These are phyloP conservation scores for Antheraea mylitta DNA, from an alignment of 1,140 invertebrate species.

Conservation along the genomic window DNA sequence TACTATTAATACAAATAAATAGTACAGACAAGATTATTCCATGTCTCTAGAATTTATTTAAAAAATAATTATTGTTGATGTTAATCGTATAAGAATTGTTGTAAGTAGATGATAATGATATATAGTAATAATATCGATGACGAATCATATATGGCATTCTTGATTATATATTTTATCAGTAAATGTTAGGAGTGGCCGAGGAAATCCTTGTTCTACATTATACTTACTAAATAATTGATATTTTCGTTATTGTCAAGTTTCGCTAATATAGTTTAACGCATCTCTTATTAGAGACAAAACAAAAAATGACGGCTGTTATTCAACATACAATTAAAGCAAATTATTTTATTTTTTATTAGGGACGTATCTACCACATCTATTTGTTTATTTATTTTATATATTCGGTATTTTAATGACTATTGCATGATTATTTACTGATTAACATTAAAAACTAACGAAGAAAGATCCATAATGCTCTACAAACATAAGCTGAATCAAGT, in stretches of 20 bases:
- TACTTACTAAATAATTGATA: background rate
- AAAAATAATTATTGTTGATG: too few species aligned
- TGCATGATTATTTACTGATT: background rate
- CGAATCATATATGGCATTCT: slow-evolving; percentile 31
- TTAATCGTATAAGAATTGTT: background rate
- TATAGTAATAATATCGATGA: slow-evolving; percentile 33
- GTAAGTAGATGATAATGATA: background rate
- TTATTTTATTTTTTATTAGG: too few species aligned
- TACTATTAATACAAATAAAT: too few species aligned
- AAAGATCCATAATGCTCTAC: background rate
- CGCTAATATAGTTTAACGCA: too few species aligned
- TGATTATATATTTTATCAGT: slow-evolving; percentile 24
- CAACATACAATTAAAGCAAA: too few species aligned
- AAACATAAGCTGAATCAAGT: background rate
- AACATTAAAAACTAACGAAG: background rate
- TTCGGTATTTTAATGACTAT: too few species aligned
- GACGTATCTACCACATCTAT: too few species aligned
- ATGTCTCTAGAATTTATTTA: too few species aligned
- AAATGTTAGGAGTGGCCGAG: slow-evolving; percentile 29
- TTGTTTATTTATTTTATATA: too few species aligned
- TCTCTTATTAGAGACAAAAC: too few species aligned
- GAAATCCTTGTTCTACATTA: slow-evolving; percentile 11
- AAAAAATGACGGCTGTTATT: too few species aligned
- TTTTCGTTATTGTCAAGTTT: background rate
- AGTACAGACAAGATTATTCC: too few species aligned